A percentile compares a stretch with the other conserved stretches of the same genome.
phyloP scores from a whole-genome alignment of 2,113 vertebrate genomes.

The Labrus mixtus region DNA sequence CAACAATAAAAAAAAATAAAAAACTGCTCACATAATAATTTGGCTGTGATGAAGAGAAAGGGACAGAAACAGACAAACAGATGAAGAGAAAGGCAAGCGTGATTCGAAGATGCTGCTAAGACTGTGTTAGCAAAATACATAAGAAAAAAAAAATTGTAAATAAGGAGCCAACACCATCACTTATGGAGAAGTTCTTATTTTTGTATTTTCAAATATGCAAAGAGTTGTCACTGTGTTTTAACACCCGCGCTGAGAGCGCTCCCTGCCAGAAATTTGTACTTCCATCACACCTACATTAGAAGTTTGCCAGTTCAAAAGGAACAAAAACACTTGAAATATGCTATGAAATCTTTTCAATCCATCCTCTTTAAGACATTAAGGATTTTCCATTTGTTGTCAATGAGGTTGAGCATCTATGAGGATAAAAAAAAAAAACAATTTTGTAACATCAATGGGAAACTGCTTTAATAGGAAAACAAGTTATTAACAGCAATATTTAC shows the following conservation, averaged over 20 bases:
- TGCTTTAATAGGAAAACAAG: too few relatives aligned
- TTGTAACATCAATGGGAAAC: too few relatives aligned
- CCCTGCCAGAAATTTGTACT: constrained; percentile 24
- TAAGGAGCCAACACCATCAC: background rate
- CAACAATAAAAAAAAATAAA: constrained; percentile 52
- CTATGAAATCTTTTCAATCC: background rate
- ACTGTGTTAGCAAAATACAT: background rate
- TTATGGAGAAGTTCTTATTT: background rate
- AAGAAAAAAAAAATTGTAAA: background rate
- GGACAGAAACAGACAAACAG: constrained; percentile 1
- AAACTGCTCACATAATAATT: constrained; percentile 55
- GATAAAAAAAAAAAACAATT: background rate
- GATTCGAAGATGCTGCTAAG: constrained; percentile 2
- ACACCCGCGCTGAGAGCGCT: constrained; percentile 36
- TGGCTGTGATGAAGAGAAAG: constrained; percentile 44
- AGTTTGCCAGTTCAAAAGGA: background rate
- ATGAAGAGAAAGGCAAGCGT: constrained; percentile 9
- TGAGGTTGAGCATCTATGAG: background rate
- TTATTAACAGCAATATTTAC: too few relatives aligned
- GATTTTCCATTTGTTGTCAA: background rate
- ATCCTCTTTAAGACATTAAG: background rate
- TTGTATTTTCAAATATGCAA: constrained; percentile 25
- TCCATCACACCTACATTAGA: constrained; percentile 17
- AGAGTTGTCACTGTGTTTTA: background rate
- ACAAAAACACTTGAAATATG: background rate